A percentile compares a stretch with the other conserved stretches of the same genome.
Evolutionary conservation across 2,797 vertebrate species (phyloP).

Genomic region (Ibycter americanus): DNA sequence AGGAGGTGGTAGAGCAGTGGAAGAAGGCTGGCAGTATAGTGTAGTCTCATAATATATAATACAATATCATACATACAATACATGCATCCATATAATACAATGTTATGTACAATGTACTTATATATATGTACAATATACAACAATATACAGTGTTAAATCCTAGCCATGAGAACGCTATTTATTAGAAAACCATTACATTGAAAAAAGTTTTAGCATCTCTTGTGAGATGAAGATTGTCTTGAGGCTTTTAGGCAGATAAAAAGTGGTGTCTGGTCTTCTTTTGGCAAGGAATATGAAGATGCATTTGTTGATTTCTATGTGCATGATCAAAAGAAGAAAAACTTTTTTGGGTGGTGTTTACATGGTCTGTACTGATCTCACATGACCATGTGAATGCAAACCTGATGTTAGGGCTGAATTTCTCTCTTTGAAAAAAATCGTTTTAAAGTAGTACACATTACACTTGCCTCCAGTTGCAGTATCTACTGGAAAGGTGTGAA

Average conservation of each 20-base stretch:
- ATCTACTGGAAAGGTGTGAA: neutral
- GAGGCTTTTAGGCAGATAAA: neutral
- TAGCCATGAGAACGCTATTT: neutral
- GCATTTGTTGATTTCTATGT: neutral
- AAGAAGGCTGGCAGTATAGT: neutral
- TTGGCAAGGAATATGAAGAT: neutral
- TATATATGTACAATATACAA: neutral
- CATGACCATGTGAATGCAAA: neutral
- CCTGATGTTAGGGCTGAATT: neutral
- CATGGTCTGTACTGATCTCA: neutral
- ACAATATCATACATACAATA: neutral
- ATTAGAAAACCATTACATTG: neutral
- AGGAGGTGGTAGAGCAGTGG: neutral
- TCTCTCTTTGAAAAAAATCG: neutral
- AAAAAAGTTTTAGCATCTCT: neutral
- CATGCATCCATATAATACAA: neutral
- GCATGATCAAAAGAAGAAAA: neutral
- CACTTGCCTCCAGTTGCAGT: neutral
- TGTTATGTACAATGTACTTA: neutral
- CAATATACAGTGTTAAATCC: neutral
- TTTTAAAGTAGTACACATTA: neutral
- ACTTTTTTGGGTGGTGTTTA: neutral
- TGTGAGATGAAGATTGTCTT: neutral
- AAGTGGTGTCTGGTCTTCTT: neutral
- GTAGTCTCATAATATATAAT: neutral